Evolutionary conservation across 2,113 vertebrate species (phyloP).

Genomic region (Carettochelys insculpta): DNA sequence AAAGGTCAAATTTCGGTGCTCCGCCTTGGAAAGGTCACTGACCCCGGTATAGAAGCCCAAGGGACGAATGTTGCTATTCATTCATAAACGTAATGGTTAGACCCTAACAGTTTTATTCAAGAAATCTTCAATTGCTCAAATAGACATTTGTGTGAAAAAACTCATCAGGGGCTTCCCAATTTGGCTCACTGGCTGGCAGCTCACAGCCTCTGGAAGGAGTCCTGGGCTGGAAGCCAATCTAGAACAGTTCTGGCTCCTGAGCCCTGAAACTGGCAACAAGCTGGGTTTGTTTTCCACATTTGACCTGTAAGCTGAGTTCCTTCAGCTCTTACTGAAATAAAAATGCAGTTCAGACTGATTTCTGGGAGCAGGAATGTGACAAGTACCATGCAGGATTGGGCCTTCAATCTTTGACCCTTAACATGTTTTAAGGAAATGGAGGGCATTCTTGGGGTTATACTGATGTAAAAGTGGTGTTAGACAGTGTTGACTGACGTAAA

Average conservation of each 20-base stretch:
- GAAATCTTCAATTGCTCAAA: neutral
- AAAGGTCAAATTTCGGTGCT: too few species aligned
- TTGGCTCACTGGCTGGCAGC: neutral
- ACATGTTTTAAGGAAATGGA: neutral
- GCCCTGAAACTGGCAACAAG: neutral
- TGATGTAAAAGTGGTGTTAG: neutral
- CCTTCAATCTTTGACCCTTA: neutral
- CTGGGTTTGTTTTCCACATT: neutral
- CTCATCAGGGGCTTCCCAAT: neutral
- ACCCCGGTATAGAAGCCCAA: too few species aligned
- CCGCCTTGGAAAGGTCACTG: too few species aligned
- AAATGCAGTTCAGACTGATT: neutral
- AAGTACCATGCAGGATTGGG: neutral
- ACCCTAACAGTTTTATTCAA: neutral
- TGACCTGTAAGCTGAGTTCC: neutral
- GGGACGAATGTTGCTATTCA: too few species aligned
- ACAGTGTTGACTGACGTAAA: slow-evolving; percentile 6
- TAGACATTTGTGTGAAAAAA: neutral
- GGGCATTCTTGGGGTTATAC: neutral
- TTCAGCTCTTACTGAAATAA: neutral
- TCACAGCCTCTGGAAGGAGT: neutral
- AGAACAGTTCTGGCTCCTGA: neutral
- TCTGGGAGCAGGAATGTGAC: neutral
- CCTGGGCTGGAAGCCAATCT: neutral
- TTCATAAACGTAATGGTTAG: neutral